These are phyloP conservation scores for Metopolophium dirhodum DNA, from an alignment of 1,140 invertebrate genomes.

Conservation along the genomic window DNA sequence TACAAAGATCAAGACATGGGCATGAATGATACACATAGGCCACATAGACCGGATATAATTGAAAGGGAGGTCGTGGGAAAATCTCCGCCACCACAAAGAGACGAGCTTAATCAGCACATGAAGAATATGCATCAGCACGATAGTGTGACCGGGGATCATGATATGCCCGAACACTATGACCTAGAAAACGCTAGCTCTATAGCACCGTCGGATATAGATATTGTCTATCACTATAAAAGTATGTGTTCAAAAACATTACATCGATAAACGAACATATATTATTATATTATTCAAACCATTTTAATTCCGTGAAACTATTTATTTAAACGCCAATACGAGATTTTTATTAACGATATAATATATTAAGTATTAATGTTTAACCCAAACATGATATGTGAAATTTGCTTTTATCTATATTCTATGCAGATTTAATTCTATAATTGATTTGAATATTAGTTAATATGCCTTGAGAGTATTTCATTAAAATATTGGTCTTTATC, in stretches of 20 bases:
- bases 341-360: background rate
- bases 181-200: constrained; percentile 96
- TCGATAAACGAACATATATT: background rate
- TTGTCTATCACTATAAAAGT: constrained; percentile 94
- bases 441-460: constrained; percentile 1
- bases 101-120: constrained; percentile 76
- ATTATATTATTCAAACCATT: background rate
- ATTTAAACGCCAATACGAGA: background rate
- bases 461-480: background rate
- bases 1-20: constrained; percentile 80
- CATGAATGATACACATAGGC: constrained; percentile 69
- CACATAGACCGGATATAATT: constrained; percentile 89
- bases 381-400: background rate
- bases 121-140: constrained; percentile 69
- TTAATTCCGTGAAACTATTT: background rate
- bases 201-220: constrained; percentile 95
- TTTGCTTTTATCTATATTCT: background rate
- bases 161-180: constrained; percentile 94
- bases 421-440: constrained; percentile 20
- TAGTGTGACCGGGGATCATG: constrained; percentile 74
- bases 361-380: background rate
- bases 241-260: background rate
- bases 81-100: constrained; percentile 73
- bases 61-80: constrained; percentile 86
- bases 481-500: background rate